Evolutionary conservation across 1,140 invertebrate species (phyloP), one percentile per base, ranked within the genome.

Genomic region (Vollenhovia emeryi): DNA sequence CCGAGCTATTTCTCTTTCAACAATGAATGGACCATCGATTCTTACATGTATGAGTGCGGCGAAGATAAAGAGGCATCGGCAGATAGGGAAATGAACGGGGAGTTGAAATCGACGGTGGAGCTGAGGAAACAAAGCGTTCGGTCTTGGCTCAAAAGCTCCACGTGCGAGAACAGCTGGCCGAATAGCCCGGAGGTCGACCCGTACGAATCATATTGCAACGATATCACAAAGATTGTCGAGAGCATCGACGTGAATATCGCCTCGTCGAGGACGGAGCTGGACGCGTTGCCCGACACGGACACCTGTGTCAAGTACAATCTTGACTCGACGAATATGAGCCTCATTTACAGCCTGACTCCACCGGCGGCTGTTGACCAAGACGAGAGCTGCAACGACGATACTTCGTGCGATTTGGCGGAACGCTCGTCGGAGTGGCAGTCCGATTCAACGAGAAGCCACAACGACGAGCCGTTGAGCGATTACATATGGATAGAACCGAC

Each of bases 281-380:
- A 88, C n/a, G 71, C 60, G 57, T 68, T 93, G 2, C 88, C 90
- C 7, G 59, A 87, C n/a, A 90, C 83, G 0, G 87, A 92, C 36
- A 18, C 74, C 11, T 40, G 64, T 13, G 76, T 89, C 18, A 94
- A 94, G 33, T 95, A 94, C 36, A 93, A 90, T 75, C 75, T 95
- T 6, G 89, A 93, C 74, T 85, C 91, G 0, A 68, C 85, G 2
- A 92, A 93, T 9, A 93, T 95, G 91, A 93, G 71, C 69, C 60
- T 90, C 7, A 91, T 94, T 57, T 95, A 95, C 40, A 95, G 94
- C 27, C 74, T 95, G 1, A 93, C 93, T 0, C 93, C 94, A 2
- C 86, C 89, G 7, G 76, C 76, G 3, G 24, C 18, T 0, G 21
- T 84, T 3, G 68, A 90, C 2, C 27, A 59, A 0, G 73, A 87